Conservation (phyloP, 1,140 invertebrate genomes). For the Zaprionus kolodkinae region DNA sequence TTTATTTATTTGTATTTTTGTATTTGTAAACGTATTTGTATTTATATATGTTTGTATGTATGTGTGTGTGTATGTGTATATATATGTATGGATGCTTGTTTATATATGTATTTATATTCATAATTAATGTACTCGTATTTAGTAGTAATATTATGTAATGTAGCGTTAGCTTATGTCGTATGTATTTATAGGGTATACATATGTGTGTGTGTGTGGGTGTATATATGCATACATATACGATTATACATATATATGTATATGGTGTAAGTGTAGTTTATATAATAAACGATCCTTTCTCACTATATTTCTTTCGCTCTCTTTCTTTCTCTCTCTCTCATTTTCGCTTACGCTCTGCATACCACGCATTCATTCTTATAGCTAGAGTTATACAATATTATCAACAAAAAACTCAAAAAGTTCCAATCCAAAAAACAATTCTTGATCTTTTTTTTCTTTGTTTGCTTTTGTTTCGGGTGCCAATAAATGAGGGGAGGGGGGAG, state of each 20-base stretch:
- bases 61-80: constrained; percentile 33
- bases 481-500: neutral
- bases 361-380: constrained; percentile 49
- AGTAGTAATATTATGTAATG: constrained; percentile 78
- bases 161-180: constrained; percentile 75
- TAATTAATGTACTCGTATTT: constrained; percentile 53
- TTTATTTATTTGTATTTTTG: constrained; percentile 42
- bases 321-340: constrained; percentile 6
- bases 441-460: constrained; percentile 19
- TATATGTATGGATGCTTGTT: constrained; percentile 33
- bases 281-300: constrained; percentile 71
- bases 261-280: constrained; percentile 73
- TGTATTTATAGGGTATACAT: constrained; percentile 60
- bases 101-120: constrained; percentile 42
- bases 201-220: constrained; percentile 54
- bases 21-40: constrained; percentile 7
- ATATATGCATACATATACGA: constrained; percentile 39
- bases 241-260: constrained; percentile 38
- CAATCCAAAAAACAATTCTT: constrained; percentile 55
- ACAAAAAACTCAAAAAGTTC: constrained; percentile 75
- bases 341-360: neutral
- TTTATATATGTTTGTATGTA: constrained; percentile 19
- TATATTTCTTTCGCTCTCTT: constrained; percentile 33
- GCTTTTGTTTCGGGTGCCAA: constrained; percentile 4
- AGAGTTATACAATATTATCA: constrained; percentile 62